Conservation (phyloP, 1,140 invertebrate species). For the Formica exsecta region DNA sequence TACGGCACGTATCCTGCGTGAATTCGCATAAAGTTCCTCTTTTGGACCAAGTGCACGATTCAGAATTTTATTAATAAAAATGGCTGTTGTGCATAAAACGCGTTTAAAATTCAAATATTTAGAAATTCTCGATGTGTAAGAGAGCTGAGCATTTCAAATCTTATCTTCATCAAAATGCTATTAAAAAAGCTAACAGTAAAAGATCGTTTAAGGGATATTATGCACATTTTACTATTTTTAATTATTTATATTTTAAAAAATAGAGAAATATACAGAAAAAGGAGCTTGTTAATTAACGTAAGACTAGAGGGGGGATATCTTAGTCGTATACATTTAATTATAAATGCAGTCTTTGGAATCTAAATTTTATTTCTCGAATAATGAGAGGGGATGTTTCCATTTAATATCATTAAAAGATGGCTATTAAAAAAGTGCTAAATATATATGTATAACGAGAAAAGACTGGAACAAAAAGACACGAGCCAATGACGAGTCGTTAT, state of each 20-base stretch:
- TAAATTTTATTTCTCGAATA: neutral
- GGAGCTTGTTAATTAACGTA: neutral
- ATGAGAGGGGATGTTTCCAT: neutral
- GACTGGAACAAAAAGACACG: constrained; percentile 38
- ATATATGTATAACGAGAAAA: constrained; percentile 72
- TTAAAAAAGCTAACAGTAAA: neutral
- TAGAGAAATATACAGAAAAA: neutral
- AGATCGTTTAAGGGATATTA: neutral
- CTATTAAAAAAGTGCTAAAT: constrained; percentile 31
- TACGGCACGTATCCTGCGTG: neutral
- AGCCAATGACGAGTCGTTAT: constrained; percentile 74
- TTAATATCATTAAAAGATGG: neutral
- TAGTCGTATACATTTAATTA: neutral
- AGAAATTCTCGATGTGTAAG: neutral
- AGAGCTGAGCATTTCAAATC: neutral
- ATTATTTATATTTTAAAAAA: neutral
- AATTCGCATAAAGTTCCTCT: constrained; percentile 36
- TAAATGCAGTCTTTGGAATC: neutral
- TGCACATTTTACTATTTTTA: neutral
- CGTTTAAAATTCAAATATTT: neutral
- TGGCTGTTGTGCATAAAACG: neutral
- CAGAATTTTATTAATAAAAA: constrained; percentile 23
- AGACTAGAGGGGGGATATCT: neutral
- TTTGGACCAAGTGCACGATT: constrained; percentile 43
- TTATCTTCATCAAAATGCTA: neutral